Conservation (phyloP, 2,113 vertebrate genomes). For the Prolemur simus region DNA sequence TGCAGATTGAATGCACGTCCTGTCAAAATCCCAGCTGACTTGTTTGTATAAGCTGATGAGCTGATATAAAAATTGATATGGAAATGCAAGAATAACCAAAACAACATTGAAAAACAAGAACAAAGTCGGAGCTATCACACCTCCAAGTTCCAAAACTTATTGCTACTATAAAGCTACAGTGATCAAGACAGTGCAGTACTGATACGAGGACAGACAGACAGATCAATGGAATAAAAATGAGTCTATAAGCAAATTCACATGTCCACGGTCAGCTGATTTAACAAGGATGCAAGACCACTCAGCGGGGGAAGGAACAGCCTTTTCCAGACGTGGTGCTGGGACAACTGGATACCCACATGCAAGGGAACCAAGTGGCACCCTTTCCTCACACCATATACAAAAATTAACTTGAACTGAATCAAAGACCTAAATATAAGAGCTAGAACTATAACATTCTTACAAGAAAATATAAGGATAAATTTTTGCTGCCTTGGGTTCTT, state of each 20-base stretch:
- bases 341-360: background rate
- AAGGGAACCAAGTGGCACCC: background rate
- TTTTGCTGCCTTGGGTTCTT: background rate
- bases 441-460: background rate
- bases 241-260: background rate
- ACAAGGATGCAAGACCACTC: background rate
- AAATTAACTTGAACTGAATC: background rate
- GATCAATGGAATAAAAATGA: background rate
- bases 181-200: accelerated
- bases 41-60: accelerated
- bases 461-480: background rate
- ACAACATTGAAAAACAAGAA: background rate
- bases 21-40: background rate
- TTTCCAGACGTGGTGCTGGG: background rate
- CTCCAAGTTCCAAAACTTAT: background rate
- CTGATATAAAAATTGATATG: background rate
- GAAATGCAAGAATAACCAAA: background rate
- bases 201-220: accelerated
- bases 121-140: accelerated
- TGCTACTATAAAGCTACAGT: background rate
- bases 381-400: background rate
- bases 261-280: background rate
- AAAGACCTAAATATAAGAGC: background rate
- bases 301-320: accelerated
- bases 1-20: background rate